Evolutionary conservation across 2,113 vertebrate genomes (phyloP).

Genomic region (Urocitellus parryii): DNA sequence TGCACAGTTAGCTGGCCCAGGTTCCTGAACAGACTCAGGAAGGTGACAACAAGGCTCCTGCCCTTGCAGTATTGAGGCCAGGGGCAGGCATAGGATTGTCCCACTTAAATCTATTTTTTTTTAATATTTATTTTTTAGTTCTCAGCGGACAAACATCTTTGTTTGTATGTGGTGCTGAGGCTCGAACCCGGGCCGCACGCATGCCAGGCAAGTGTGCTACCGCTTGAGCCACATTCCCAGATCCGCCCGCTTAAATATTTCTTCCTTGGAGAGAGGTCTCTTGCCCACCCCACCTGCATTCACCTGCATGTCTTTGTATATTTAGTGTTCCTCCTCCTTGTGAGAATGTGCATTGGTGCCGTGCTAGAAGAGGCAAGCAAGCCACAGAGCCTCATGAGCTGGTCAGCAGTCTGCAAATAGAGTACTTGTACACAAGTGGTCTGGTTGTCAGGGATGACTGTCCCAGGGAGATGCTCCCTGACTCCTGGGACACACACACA

Average conservation of each 20-base stretch:
- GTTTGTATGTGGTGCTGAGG: too few species aligned
- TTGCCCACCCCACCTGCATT: background rate
- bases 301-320: background rate
- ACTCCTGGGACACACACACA: background rate
- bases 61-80: background rate
- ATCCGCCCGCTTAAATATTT: too few species aligned
- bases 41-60: background rate
- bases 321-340: background rate
- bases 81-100: rapidly evolving
- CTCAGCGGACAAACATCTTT: too few species aligned
- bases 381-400: too few species aligned
- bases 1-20: background rate
- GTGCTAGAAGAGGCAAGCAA: background rate
- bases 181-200: too few species aligned
- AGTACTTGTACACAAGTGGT: background rate
- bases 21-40: background rate
- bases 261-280: background rate
- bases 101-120: too few species aligned
- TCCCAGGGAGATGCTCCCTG: too few species aligned
- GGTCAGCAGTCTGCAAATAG: background rate
- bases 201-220: too few species aligned
- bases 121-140: too few species aligned
- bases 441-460: background rate
- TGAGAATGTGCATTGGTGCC: background rate
- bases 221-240: too few species aligned